phyloP scores from a whole-genome alignment of 1,140 invertebrate species.

The Antheraea mylitta region DNA sequence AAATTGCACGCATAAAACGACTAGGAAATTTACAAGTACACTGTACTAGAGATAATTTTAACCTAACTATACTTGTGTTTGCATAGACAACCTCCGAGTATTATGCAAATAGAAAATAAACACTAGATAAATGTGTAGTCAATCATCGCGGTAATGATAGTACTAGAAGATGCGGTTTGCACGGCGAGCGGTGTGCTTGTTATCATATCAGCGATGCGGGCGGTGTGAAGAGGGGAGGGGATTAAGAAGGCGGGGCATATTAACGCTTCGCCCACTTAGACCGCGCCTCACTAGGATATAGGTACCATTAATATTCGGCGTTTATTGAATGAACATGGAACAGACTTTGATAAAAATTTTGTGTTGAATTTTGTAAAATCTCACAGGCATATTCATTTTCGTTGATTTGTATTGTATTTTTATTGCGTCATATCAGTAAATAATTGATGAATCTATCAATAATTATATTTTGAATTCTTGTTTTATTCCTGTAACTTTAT shows the following conservation, averaged over 20 bases:
- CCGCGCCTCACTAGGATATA: slow-evolving; percentile 17
- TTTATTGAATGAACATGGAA: background rate
- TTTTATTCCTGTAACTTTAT: background rate
- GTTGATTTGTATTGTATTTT: background rate
- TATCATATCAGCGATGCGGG: slow-evolving; percentile 59
- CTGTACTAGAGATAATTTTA: background rate
- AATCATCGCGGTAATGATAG: slow-evolving; percentile 69
- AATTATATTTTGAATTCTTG: no score
- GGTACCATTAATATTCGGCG: background rate
- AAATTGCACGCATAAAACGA: background rate
- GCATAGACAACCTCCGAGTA: background rate
- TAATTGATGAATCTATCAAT: background rate
- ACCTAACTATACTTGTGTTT: background rate
- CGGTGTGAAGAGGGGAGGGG: slow-evolving; percentile 28
- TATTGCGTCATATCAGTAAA: background rate
- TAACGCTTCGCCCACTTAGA: slow-evolving; percentile 14
- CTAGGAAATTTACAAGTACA: background rate
- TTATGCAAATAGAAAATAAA: slow-evolving; percentile 47
- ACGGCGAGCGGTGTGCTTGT: slow-evolving; percentile 58
- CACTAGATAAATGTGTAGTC: slow-evolving; percentile 66
- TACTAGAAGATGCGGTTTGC: slow-evolving; percentile 55
- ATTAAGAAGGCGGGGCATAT: slow-evolving; percentile 9
- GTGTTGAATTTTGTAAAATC: background rate
- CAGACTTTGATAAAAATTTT: background rate
- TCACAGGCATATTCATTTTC: background rate